phyloP scores from a whole-genome alignment of 1,140 invertebrate genomes.

The Homalodisca vitripennis region DNA sequence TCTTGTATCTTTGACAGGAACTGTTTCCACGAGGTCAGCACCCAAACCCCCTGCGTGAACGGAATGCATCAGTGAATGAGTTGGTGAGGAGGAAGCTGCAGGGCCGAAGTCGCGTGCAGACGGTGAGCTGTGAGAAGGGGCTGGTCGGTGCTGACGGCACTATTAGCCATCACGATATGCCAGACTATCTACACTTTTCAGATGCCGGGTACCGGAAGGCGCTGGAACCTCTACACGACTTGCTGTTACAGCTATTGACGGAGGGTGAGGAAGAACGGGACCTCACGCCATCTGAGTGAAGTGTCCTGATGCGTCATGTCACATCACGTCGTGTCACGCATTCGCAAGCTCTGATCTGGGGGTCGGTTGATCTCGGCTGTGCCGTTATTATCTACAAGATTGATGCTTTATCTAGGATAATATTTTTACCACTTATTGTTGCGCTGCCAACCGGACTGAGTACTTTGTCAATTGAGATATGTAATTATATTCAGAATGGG shows the following conservation, averaged over 20 bases:
- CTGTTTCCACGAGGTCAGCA: constrained; percentile 81
- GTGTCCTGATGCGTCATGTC: too few relatives aligned
- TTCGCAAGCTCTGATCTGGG: too few relatives aligned
- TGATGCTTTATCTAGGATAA: too few relatives aligned
- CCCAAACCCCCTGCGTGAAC: constrained; percentile 75
- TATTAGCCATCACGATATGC: constrained; percentile 84
- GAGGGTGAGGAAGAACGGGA: constrained; percentile 71
- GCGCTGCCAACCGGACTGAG: too few relatives aligned
- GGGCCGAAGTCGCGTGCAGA: constrained; percentile 62
- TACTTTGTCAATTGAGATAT: too few relatives aligned
- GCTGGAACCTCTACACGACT: constrained; percentile 76
- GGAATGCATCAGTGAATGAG: constrained; percentile 72
- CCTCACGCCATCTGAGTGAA: constrained; percentile 64
- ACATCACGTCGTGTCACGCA: too few relatives aligned
- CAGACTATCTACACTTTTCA: constrained; percentile 84
- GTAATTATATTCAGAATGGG: too few relatives aligned
- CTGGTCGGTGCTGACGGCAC: constrained; percentile 73
- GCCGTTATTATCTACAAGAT: too few relatives aligned
- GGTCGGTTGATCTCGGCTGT: too few relatives aligned
- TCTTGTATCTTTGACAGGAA: constrained; percentile 68
- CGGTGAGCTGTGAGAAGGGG: constrained; percentile 70
- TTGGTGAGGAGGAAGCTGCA: constrained; percentile 62
- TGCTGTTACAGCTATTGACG: constrained; percentile 69
- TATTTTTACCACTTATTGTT: too few relatives aligned
- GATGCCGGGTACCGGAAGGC: constrained; percentile 79